Evolutionary conservation across 2,888 invertebrate genomes (phyloP), one percentile per base, ranked within the genome.

Genomic region (Blomia tropicalis): DNA sequence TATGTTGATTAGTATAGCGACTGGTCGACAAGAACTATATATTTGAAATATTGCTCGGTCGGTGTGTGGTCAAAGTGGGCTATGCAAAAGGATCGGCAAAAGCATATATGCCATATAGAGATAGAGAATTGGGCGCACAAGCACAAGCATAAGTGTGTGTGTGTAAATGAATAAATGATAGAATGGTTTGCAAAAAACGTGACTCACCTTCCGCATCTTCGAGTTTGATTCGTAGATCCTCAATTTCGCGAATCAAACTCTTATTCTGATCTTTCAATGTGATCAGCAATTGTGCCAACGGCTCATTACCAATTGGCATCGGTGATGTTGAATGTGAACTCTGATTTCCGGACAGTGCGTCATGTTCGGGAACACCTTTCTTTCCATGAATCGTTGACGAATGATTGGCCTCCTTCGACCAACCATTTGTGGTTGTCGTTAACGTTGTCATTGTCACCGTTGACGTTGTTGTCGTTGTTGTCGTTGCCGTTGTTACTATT

Each of bases 141-240:
- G n/a, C n/a, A n/a, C n/a, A n/a, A n/a, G n/a, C n/a, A n/a, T n/a
- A n/a, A n/a, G n/a, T n/a, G n/a, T n/a, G n/a, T n/a, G n/a, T n/a
- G n/a, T n/a, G n/a, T n/a, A 41, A 41, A 14, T 41, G 41, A 41
- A 41, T 41, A 17, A n/a, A 14, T 17, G 41, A 14, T n/a, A 41
- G 41, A n/a, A 41, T n/a, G 41, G 41, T 41, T 14, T n/a, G 14
- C 41, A n/a, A 41, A 41, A 41, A 41, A n/a, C n/a, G 41, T 41
- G 41, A n/a, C 31, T 54, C 44, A 62, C 77, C 74, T 64, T 73
- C 70, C 59, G 74, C 73, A 71, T 77, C 76, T 17, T 69, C 77
- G 32, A 87, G 75, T 70, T 84, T 84, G 70, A 83, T 83, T 68
- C 80, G 80, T 59, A 86, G 72, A 14, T 81, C 80, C 71, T 85